A percentile compares a stretch with the other conserved stretches of the same genome.
Evolutionary conservation across 2,888 invertebrate genomes (phyloP).

Genomic region (Galerucella pusilla): DNA sequence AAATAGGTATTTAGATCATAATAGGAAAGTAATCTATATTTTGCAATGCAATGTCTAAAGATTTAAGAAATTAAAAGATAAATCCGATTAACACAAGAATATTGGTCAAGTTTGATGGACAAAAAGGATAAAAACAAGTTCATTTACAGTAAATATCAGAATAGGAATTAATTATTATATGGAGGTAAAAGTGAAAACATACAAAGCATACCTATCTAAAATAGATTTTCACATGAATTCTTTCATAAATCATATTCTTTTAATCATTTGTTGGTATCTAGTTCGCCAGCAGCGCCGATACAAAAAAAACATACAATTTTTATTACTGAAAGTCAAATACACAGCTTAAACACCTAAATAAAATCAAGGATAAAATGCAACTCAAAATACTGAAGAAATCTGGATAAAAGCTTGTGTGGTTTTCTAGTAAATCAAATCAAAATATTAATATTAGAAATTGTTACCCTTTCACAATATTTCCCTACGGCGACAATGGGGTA

Average conservation of each 20-base stretch:
- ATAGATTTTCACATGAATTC: neutral
- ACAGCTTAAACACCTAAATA: neutral
- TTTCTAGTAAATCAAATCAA: no score
- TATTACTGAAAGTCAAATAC: neutral
- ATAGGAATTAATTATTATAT: neutral
- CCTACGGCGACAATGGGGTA: neutral
- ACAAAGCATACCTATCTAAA: neutral
- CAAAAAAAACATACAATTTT: neutral
- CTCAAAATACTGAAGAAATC: no score
- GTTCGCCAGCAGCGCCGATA: neutral
- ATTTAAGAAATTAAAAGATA: neutral
- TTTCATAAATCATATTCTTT: conserved; percentile 11
- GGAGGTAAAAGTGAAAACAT: conserved; percentile 1
- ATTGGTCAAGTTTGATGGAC: no score
- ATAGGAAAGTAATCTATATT: neutral
- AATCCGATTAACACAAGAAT: neutral
- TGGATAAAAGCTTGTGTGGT: no score
- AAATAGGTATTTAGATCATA: neutral
- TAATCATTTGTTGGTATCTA: neutral
- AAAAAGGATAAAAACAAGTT: no score
- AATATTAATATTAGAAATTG: neutral
- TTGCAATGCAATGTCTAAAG: no score
- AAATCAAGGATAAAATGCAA: no score
- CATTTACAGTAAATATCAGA: neutral
- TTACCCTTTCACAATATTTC: neutral